phyloP scores from a whole-genome alignment of 37 sponge, comb jelly and placozoan species.

The Bolinopsis microptera region DNA sequence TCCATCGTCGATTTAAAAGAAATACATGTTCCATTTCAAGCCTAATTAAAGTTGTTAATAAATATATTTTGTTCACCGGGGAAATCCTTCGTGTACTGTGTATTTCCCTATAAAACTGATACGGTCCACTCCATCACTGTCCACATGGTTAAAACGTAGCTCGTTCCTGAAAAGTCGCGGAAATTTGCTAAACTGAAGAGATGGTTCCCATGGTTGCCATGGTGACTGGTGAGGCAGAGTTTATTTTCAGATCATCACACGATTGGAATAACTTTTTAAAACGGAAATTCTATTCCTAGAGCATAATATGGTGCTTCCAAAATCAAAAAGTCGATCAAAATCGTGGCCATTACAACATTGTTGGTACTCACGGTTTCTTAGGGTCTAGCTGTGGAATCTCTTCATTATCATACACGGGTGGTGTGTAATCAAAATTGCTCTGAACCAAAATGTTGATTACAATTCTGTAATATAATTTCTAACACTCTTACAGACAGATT shows the following conservation, averaged over 20 bases:
- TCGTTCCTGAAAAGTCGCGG: background rate
- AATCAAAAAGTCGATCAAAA: too few species aligned
- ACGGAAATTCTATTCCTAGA: too few species aligned
- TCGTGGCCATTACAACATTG: too few species aligned
- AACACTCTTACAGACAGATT: too few species aligned
- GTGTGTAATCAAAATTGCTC: background rate
- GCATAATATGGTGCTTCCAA: too few species aligned
- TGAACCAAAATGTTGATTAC: too few species aligned
- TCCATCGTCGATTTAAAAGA: too few species aligned
- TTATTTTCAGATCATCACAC: too few species aligned
- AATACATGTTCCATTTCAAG: too few species aligned
- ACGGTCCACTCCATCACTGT: constrained; percentile 15
- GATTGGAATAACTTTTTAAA: too few species aligned
- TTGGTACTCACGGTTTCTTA: background rate
- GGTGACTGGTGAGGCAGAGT: too few species aligned
- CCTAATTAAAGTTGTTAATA: background rate
- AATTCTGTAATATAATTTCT: background rate
- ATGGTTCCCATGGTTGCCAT: too few species aligned
- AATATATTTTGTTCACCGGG: background rate
- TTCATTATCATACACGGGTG: background rate
- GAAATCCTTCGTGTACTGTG: background rate
- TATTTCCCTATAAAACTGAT: constrained; percentile 10
- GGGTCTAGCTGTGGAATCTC: background rate
- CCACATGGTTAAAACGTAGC: constrained; percentile 13
- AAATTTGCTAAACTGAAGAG: background rate